phyloP scores from a whole-genome alignment of 2,888 invertebrate genomes.

The Patella caerulea region DNA sequence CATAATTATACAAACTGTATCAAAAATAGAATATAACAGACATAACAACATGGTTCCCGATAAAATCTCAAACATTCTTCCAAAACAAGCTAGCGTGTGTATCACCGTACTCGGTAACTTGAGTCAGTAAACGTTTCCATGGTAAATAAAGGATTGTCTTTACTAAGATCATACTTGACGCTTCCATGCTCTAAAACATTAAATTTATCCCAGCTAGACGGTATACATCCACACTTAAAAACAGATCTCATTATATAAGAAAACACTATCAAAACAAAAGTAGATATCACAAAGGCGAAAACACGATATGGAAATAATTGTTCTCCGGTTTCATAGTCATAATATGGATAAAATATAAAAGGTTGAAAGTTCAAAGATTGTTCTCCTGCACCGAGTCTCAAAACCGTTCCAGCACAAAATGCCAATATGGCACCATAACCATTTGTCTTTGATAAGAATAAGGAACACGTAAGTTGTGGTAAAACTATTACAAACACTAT shows the following conservation, averaged over 20 bases:
- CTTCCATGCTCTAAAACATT: constrained; percentile 10
- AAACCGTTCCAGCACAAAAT: constrained; percentile 82
- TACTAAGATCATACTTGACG: not conserved
- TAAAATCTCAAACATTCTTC: too few species aligned
- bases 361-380: constrained; percentile 85
- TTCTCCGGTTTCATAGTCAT: constrained; percentile 75
- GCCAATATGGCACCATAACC: constrained; percentile 48
- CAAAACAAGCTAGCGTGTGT: too few species aligned
- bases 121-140: constrained; percentile 7
- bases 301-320: constrained; percentile 96
- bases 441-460: constrained; percentile 43
- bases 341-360: constrained; percentile 85
- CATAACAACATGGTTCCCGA: too few species aligned
- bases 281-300: constrained; percentile 89
- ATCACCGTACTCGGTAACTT: not conserved
- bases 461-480: constrained; percentile 55
- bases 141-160: not conserved
- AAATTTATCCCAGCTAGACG: not conserved
- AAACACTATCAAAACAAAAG: constrained; percentile 84
- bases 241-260: constrained; percentile 72
- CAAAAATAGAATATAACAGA: too few species aligned
- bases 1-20: too few species aligned
- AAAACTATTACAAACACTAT: constrained; percentile 59
- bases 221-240: constrained; percentile 16
- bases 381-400: constrained; percentile 89